phyloP scores from a whole-genome alignment of 2,888 invertebrate genomes.

The Apodemia hepburni region DNA sequence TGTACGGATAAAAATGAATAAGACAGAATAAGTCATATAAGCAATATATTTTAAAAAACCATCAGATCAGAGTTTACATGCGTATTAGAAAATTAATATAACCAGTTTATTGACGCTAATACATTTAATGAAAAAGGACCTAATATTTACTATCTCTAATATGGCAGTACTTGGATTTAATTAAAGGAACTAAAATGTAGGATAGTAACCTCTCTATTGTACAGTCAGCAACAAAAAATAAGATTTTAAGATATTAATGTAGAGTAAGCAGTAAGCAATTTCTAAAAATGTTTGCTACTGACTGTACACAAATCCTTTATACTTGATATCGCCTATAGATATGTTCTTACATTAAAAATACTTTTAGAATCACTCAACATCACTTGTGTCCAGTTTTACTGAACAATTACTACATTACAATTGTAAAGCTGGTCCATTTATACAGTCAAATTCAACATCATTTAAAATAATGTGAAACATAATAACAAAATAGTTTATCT shows the following conservation, averaged over 20 bases:
- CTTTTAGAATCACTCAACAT: slow-evolving; percentile 37
- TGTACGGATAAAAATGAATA: not conserved
- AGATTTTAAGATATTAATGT: not conserved
- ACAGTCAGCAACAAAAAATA: not conserved
- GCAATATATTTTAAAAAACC: slow-evolving; percentile 9
- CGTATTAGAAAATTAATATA: slow-evolving; percentile 5
- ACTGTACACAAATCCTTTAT: slow-evolving; percentile 1
- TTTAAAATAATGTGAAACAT: slow-evolving; percentile 58
- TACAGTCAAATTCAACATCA: slow-evolving; percentile 48
- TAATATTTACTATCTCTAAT: not conserved
- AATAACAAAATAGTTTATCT: slow-evolving; percentile 41
- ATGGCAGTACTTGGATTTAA: slow-evolving; percentile 14
- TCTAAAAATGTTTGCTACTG: not conserved
- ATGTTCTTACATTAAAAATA: slow-evolving; percentile 44
- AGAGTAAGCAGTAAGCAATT: no score
- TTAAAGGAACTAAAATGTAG: not conserved
- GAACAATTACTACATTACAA: slow-evolving; percentile 39
- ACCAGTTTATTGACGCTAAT: slow-evolving; percentile 9
- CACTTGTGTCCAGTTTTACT: slow-evolving; percentile 57
- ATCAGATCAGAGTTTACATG: slow-evolving; percentile 14
- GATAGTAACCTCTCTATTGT: slow-evolving; percentile 1
- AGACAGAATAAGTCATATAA: slow-evolving; percentile 3
- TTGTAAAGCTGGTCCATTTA: slow-evolving; percentile 68
- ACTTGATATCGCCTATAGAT: slow-evolving; percentile 38
- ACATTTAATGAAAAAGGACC: slow-evolving; percentile 12